Base-by-base conservation (phyloP, 2,888 invertebrate genomes). In the Herminia tarsipennalis region DNA sequence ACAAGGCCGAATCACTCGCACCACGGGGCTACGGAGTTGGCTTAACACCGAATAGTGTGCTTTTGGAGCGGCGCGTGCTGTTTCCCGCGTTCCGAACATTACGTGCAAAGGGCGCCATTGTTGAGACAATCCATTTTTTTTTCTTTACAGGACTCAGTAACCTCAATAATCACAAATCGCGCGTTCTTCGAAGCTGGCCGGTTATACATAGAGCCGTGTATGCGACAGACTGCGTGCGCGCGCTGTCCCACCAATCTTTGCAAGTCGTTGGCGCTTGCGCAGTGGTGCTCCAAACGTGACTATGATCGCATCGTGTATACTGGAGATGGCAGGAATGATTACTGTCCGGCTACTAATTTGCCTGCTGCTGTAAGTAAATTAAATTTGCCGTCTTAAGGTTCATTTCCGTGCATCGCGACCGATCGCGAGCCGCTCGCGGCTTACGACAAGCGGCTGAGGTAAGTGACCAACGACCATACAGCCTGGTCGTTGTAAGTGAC, bases 241-340 rank as follows among this genome's bases (percentile, higher is more conserved):
- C 70, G 78, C 3, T 91, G 90, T 9, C 90, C 90, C 0, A 41
- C 42, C 40, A 91, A 91, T 76, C 47, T 91, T 58, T 91, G 90
- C 84, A 91, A 91, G 81, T 76, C 81, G 0, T 52, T 79, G 0
- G 89, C 89, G 21, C 74, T 90, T 0, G 77, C 76, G 9, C 73
- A 83, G 66, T 87, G 81, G 81, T 67, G 78, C 42, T 43, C 66
- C 0, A 29, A 45, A 6, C 59, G 59, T 3, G n/a, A 43, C 8
- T 72, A 44, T 39, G 8, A 34, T 21, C 3, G 46, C 3, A 35
- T 86, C 0, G 68, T 84, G 5, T 91, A 91, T 54, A 56, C 68
- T 0, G 90, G 90, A 0, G 90, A 91, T 21, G 90, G 90, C 0
- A 62, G 87, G 24, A 91, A 91, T 35, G 90, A 91, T 42, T 89